Evolutionary conservation across 1,140 invertebrate genomes (phyloP).

Genomic region (Cecropterus lyciades): DNA sequence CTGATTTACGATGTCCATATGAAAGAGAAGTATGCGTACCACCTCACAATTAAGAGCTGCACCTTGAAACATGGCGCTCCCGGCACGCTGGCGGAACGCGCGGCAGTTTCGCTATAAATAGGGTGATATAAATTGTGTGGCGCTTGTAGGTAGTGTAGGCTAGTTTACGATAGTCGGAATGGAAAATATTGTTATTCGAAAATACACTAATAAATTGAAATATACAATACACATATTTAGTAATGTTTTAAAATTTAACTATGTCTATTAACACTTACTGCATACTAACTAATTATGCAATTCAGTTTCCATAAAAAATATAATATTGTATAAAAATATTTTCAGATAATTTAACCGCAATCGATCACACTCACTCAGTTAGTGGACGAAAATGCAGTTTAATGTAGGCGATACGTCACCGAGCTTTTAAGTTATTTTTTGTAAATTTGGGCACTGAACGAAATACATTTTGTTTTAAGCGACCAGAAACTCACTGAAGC

Average conservation of each 20-base stretch:
- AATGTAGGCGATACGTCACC: too few relatives aligned
- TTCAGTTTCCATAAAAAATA: too few relatives aligned
- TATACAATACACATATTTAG: too few relatives aligned
- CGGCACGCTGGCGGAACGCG: constrained; percentile 36
- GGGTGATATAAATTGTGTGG: constrained; percentile 16
- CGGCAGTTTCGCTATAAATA: constrained; percentile 33
- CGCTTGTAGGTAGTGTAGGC: constrained; percentile 1
- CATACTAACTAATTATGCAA: too few relatives aligned
- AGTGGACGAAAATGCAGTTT: too few relatives aligned
- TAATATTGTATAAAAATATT: too few relatives aligned
- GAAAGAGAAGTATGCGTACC: constrained; percentile 69
- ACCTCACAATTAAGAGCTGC: constrained; percentile 56
- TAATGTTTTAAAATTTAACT: too few relatives aligned
- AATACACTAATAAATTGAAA: not conserved
- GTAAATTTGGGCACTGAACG: too few relatives aligned
- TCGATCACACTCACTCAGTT: too few relatives aligned
- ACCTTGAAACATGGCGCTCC: constrained; percentile 45
- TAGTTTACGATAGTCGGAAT: not conserved
- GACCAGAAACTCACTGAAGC: not conserved
- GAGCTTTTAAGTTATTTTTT: too few relatives aligned
- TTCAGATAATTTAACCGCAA: too few relatives aligned
- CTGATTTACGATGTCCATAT: constrained; percentile 75
- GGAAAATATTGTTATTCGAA: not conserved
- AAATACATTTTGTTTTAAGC: not conserved
- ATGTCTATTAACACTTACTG: too few relatives aligned